A percentile compares a stretch with the other conserved stretches of the same genome.
These are phyloP conservation scores for Ophion ventricosus DNA, from an alignment of 2,888 invertebrate genomes.

Conservation along the genomic window DNA sequence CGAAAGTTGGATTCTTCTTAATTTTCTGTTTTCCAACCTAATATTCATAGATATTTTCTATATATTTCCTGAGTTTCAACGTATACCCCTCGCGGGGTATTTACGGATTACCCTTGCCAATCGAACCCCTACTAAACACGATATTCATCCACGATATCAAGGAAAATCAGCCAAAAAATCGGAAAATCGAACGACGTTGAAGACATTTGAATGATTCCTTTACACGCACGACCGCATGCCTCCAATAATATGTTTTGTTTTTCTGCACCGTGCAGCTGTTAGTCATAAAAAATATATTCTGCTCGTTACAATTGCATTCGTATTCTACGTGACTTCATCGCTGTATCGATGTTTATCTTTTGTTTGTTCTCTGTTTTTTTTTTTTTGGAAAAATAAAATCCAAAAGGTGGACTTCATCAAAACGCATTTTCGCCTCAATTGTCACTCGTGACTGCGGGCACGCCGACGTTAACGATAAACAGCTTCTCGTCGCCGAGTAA, in stretches of 20 bases:
- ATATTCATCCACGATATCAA: no score
- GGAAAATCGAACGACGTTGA: background rate
- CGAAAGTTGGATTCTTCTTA: no score
- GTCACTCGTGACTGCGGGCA: constrained; percentile 78
- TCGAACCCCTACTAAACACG: no score
- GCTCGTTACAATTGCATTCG: background rate
- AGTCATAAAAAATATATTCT: background rate
- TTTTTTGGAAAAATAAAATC: background rate
- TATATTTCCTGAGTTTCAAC: no score
- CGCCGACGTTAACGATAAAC: constrained; percentile 79
- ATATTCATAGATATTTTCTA: no score
- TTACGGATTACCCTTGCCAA: no score
- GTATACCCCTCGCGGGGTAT: no score
- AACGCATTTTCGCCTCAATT: constrained; percentile 79
- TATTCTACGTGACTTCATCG: background rate
- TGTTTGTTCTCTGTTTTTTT: background rate
- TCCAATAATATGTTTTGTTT: constrained; percentile 3
- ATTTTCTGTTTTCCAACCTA: no score
- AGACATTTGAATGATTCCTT: background rate
- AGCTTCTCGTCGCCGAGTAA: constrained; percentile 78
- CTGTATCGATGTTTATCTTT: background rate
- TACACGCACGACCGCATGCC: constrained; percentile 37
- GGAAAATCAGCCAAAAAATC: no score
- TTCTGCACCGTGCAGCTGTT: constrained; percentile 15
- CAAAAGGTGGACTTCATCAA: constrained; percentile 78